Evolutionary conservation across 1,140 invertebrate genomes (phyloP).

Genomic region (Drosophila nigromelanica): DNA sequence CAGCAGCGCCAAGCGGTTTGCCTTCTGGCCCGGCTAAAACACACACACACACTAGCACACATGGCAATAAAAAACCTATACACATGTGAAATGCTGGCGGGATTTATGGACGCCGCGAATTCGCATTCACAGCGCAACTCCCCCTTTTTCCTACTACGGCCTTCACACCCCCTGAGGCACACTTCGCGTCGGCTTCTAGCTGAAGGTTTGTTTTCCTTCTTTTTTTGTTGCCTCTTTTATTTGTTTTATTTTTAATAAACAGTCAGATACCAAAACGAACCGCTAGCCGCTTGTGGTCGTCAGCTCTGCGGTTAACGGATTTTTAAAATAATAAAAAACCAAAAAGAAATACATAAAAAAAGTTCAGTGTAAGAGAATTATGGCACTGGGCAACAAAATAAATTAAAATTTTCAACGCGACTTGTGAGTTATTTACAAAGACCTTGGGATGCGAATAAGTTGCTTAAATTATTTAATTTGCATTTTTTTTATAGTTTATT

Average conservation of each 20-base stretch:
- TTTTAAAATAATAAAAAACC: constrained; percentile 35
- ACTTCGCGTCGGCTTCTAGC: constrained; percentile 28
- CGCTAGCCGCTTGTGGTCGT: constrained; percentile 51
- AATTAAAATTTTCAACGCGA: not conserved
- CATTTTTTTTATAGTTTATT: too few species aligned
- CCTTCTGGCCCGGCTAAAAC: constrained; percentile 30
- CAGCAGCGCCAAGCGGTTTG: constrained; percentile 59
- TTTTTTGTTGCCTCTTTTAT: constrained; percentile 28
- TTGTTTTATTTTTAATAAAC: constrained; percentile 72
- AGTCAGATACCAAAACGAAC: constrained; percentile 65
- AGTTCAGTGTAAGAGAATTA: constrained; percentile 20
- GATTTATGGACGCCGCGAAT: constrained; percentile 70
- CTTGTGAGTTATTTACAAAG: not conserved
- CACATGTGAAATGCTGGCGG: constrained; percentile 74
- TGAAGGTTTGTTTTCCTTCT: constrained; percentile 44
- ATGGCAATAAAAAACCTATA: constrained; percentile 77
- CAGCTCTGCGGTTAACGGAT: constrained; percentile 44
- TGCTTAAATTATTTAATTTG: too few species aligned
- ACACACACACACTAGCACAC: constrained; percentile 24
- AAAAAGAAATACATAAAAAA: constrained; percentile 23
- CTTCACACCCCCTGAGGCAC: not conserved
- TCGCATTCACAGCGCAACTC: constrained; percentile 29
- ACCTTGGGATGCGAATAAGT: not conserved
- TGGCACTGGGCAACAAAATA: constrained; percentile 14
- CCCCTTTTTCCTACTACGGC: not conserved